Conservation (phyloP, 2,888 invertebrate species). For the Oxyscelio sp. region DNA sequence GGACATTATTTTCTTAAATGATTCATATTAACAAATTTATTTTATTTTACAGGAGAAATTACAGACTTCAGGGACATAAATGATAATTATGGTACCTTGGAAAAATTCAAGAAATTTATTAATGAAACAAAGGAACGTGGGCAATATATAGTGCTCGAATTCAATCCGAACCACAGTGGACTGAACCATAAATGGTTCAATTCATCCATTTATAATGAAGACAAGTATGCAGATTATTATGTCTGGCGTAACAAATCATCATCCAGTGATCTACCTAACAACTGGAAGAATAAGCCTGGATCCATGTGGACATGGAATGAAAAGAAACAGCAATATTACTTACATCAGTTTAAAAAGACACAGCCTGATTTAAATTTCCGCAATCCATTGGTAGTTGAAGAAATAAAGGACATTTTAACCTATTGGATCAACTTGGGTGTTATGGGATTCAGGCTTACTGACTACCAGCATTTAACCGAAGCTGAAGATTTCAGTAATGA, state of each 20-base stretch:
- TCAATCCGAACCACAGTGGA: conserved; percentile 93
- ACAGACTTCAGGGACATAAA: conserved; percentile 89
- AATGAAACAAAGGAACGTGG: conserved; percentile 89
- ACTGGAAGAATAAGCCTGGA: conserved; percentile 90
- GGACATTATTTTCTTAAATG: no score
- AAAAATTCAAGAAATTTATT: conserved; percentile 89
- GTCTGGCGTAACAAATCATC: conserved; percentile 80
- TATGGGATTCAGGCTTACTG: conserved; percentile 93
- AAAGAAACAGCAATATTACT: conserved; percentile 92
- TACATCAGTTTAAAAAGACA: conserved; percentile 92
- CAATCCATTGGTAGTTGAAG: conserved; percentile 91
- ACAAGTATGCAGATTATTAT: conserved; percentile 81
- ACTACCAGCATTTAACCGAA: conserved; percentile 92
- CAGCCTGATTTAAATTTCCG: conserved; percentile 95
- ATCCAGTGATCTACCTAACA: conserved; percentile 89
- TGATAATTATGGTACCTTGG: conserved; percentile 88
- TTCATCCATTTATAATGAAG: conserved; percentile 90
- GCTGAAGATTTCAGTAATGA: conserved; percentile 90
- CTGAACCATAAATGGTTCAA: conserved; percentile 93
- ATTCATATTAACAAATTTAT: no score
- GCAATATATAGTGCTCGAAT: conserved; percentile 92
- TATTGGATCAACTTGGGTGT: conserved; percentile 94
- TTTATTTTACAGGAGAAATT: conserved; percentile 85
- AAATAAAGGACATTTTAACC: conserved; percentile 74
- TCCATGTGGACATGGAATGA: conserved; percentile 93